phyloP scores from a whole-genome alignment of 2,113 vertebrate species.

The Varanus komodoensis region DNA sequence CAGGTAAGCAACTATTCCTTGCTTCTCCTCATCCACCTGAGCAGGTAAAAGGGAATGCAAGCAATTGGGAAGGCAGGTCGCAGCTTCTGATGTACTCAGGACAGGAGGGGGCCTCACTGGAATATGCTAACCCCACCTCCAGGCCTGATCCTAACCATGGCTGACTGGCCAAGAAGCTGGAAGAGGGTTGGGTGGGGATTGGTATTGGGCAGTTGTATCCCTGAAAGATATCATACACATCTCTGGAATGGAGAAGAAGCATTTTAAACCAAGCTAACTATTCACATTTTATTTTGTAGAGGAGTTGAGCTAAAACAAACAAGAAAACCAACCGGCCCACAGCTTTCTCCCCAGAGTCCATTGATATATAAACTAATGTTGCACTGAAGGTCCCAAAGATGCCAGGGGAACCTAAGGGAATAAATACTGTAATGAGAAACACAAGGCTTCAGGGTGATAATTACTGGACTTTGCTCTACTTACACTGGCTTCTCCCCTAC shows the following conservation, averaged over 20 bases:
- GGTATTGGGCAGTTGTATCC: neutral
- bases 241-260: neutral
- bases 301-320: neutral
- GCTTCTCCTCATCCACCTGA: neutral
- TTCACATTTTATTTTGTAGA: neutral
- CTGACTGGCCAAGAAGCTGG: neutral
- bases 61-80: neutral
- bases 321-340: neutral
- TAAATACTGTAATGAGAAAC: slow-evolving; percentile 80
- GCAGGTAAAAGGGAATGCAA: neutral
- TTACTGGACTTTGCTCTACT: slow-evolving; percentile 70
- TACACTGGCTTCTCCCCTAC: slow-evolving; percentile 68
- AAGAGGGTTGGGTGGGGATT: neutral
- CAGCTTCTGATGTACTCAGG: neutral
- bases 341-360: too few relatives aligned
- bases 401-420: slow-evolving; percentile 61
- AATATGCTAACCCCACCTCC: neutral
- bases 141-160: neutral
- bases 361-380: slow-evolving; percentile 40
- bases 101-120: neutral
- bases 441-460: slow-evolving; percentile 69
- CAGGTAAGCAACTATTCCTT: neutral
- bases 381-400: slow-evolving; percentile 57
- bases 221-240: neutral
- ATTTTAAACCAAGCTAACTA: neutral